phyloP scores from a whole-genome alignment of 2,888 invertebrate genomes.

The Stomorhina lunata region DNA sequence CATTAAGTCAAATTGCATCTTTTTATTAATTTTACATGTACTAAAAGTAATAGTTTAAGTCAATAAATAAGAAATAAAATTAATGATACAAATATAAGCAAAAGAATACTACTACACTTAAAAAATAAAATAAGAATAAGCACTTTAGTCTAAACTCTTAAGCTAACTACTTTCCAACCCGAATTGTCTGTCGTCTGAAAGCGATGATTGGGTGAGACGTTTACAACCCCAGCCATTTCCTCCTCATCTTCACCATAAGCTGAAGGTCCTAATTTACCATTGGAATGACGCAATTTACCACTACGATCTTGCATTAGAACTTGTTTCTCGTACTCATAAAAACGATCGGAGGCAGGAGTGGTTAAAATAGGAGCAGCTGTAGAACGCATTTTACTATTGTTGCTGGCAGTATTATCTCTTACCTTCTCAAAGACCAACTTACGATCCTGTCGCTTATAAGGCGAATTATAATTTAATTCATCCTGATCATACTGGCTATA shows the following conservation, averaged over 20 bases:
- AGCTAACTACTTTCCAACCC: conserved; percentile 73
- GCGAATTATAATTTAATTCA: conserved; percentile 72
- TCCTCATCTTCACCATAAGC: conserved; percentile 56
- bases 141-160: conserved; percentile 8
- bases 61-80: no score
- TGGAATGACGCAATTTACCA: conserved; percentile 67
- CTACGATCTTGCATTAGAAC: conserved; percentile 69
- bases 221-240: conserved; percentile 33
- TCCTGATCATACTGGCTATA: conserved; percentile 70
- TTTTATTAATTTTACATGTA: no score
- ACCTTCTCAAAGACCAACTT: conserved; percentile 75
- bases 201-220: conserved; percentile 66
- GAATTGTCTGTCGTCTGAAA: conserved; percentile 67
- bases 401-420: conserved; percentile 63
- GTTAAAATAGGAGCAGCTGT: conserved; percentile 43
- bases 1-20: no score
- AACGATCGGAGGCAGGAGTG: conserved; percentile 71
- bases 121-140: background rate
- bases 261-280: conserved; percentile 63
- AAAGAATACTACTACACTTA: no score
- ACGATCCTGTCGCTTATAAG: conserved; percentile 75
- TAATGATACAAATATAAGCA: no score
- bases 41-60: no score
- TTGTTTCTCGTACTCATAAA: conserved; percentile 78
- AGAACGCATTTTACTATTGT: background rate